Evolutionary conservation across 2,113 vertebrate genomes (phyloP).

Genomic region (Oryzias javanicus): DNA sequence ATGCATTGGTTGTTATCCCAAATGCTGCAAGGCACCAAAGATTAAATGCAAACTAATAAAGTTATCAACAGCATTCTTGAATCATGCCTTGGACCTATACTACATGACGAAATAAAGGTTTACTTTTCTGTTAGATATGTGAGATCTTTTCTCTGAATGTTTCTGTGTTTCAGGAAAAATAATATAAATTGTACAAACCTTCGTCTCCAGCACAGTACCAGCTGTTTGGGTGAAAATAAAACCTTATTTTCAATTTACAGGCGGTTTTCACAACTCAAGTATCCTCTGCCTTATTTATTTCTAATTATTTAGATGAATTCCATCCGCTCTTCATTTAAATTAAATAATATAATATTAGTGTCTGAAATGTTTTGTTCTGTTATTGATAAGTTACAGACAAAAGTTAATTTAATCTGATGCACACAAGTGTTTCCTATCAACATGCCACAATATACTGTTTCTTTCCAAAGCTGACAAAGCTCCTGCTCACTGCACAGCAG

Average conservation of each 20-base stretch:
- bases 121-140: constrained; percentile 23
- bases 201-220: constrained; percentile 60
- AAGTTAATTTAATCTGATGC: constrained; percentile 15
- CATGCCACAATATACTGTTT: neutral
- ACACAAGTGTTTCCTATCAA: constrained; percentile 5
- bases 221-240: constrained; percentile 55
- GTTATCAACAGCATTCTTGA: constrained; percentile 9
- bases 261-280: constrained; percentile 5
- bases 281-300: constrained; percentile 31
- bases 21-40: constrained; percentile 50
- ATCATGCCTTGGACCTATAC: constrained; percentile 7
- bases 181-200: constrained; percentile 4
- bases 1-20: constrained; percentile 31
- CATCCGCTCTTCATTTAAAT: constrained; percentile 19
- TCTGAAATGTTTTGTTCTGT: constrained; percentile 25
- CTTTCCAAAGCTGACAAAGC: constrained; percentile 9
- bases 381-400: constrained; percentile 16
- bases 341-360: constrained; percentile 14
- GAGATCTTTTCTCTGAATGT: constrained; percentile 15
- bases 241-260: constrained; percentile 5
- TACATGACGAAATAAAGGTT: neutral
- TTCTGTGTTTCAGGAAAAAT: constrained; percentile 30
- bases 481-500: constrained; percentile 12
- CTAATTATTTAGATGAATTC: constrained; percentile 26
- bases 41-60: constrained; percentile 24